Percentiles rank a stretch among this genome's conserved stretches.
phyloP scores from a whole-genome alignment of 2,888 invertebrate species.

The Leptopilina drosophilae region DNA sequence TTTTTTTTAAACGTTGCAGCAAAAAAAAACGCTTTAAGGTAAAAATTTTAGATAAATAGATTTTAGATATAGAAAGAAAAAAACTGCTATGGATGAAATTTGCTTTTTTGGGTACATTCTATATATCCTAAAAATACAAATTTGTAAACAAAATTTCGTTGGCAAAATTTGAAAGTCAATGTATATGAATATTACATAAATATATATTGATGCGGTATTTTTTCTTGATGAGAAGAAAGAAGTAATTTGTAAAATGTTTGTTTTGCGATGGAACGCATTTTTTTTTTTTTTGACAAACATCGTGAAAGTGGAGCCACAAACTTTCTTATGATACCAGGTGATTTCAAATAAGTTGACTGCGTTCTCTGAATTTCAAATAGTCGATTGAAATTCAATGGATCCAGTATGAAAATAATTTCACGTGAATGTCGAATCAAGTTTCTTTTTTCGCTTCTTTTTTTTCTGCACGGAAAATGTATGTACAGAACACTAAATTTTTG shows the following conservation, averaged over 20 bases:
- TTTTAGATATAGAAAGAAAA: no score
- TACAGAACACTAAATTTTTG: no score
- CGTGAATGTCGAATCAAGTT: slow-evolving; percentile 18
- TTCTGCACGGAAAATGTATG: no score
- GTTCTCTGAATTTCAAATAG: slow-evolving; percentile 16
- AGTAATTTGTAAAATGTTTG: background rate
- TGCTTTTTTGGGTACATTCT: no score
- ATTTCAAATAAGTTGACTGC: slow-evolving; percentile 21
- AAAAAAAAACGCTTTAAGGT: no score
- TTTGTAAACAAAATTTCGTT: no score
- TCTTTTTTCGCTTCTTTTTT: background rate
- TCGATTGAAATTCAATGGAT: slow-evolving; percentile 25
- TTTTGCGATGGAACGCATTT: slow-evolving; percentile 5
- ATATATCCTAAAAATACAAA: no score
- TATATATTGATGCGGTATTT: background rate
- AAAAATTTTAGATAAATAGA: no score
- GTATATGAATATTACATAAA: no score
- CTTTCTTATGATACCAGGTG: slow-evolving; percentile 19
- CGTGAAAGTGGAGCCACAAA: slow-evolving; percentile 13
- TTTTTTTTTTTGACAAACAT: slow-evolving; percentile 25
- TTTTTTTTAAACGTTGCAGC: no score
- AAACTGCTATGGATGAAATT: no score
- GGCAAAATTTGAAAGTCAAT: no score
- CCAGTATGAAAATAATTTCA: slow-evolving; percentile 14
- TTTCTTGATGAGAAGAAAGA: background rate